Evolutionary conservation across 37 sponge, comb jelly and placozoan species (phyloP).

Genomic region (Tethya wilhelma): DNA sequence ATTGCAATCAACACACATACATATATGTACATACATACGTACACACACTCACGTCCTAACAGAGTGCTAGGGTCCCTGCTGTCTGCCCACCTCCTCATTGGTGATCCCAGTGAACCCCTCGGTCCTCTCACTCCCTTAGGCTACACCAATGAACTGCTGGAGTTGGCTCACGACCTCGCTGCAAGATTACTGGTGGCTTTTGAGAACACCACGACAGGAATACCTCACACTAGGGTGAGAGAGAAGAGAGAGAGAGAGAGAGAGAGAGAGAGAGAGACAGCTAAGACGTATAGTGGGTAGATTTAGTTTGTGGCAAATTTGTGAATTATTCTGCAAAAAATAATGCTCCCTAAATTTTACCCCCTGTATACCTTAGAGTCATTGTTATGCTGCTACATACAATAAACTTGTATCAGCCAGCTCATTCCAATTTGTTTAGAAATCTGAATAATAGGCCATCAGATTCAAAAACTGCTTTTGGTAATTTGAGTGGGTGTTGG

Average conservation of each 20-base stretch:
- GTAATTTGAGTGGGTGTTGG: too few species aligned
- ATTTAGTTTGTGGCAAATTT: too few species aligned
- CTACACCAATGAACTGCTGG: conserved; percentile 84
- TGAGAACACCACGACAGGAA: conserved; percentile 81
- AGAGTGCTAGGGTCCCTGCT: conserved; percentile 94
- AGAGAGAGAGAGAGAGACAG: too few species aligned
- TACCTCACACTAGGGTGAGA: conserved; percentile 89
- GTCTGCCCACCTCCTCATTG: conserved; percentile 88
- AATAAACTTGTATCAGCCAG: too few species aligned
- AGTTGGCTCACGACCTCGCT: conserved; percentile 86
- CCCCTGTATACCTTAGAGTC: neutral
- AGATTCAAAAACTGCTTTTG: too few species aligned
- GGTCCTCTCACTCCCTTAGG: conserved; percentile 61
- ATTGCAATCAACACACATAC: neutral
- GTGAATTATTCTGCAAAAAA: too few species aligned
- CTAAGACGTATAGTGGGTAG: too few species aligned
- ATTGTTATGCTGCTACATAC: neutral
- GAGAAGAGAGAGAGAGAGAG: too few species aligned
- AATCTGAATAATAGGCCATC: too few species aligned
- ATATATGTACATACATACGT: neutral
- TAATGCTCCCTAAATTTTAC: neutral
- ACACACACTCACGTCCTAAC: neutral
- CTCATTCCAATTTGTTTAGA: too few species aligned
- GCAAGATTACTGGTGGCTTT: conserved; percentile 88
- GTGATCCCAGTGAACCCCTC: conserved; percentile 71